A percentile compares a stretch with the other conserved stretches of the same genome.
These are phyloP conservation scores for Acromyrmex heyeri DNA, from an alignment of 1,140 invertebrate genomes.

Conservation along the genomic window DNA sequence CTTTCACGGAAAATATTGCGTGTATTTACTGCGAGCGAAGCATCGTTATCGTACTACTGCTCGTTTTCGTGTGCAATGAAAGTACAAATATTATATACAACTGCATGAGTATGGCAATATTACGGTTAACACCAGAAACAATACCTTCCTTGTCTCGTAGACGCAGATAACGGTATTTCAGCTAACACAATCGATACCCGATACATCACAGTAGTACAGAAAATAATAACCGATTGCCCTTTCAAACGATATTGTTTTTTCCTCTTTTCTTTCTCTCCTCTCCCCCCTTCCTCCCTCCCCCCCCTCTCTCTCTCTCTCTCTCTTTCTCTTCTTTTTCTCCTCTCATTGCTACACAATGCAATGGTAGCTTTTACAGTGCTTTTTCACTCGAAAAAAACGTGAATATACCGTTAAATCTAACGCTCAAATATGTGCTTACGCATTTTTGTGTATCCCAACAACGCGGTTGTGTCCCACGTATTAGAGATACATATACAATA, in stretches of 20 bases:
- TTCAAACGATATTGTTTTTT: conserved; percentile 51
- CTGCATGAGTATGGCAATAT: conserved; percentile 17
- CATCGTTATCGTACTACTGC: conserved; percentile 9
- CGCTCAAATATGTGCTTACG: conserved; percentile 38
- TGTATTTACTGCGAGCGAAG: conserved; percentile 4
- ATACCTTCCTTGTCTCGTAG: conserved; percentile 30
- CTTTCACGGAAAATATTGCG: not conserved
- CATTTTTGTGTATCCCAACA: conserved; percentile 27
- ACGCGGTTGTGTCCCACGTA: conserved; percentile 7
- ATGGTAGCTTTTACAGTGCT: conserved; percentile 36
- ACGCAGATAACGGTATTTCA: conserved; percentile 53
- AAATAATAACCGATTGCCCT: conserved; percentile 61
- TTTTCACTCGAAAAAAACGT: conserved; percentile 52
- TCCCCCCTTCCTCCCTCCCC: too few relatives aligned
- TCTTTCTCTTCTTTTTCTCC: not conserved
- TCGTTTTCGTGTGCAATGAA: not conserved
- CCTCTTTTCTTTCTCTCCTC: not conserved
- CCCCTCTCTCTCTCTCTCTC: not conserved
- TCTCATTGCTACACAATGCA: conserved; percentile 21
- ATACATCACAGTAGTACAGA: conserved; percentile 52
- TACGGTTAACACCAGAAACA: conserved; percentile 51
- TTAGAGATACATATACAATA: conserved; percentile 1
- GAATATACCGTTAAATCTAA: conserved; percentile 50
- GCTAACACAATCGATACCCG: conserved; percentile 56
- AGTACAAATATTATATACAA: conserved; percentile 48